Base-by-base conservation (phyloP, 2,797 vertebrate genomes). In the Poecilia gillii region DNA sequence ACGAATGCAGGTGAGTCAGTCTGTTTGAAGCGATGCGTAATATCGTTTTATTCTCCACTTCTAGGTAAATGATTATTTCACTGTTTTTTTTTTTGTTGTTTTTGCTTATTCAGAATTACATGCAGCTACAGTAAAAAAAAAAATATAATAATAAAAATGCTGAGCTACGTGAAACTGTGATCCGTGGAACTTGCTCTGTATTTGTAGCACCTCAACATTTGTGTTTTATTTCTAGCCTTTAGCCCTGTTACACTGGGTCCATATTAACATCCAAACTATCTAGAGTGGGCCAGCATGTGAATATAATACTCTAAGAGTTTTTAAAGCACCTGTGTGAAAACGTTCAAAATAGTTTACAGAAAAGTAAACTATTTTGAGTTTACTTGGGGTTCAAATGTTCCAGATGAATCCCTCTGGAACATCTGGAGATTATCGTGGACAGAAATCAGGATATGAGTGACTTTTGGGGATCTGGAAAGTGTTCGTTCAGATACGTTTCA, bases 1-100 rank as follows among this genome's bases (percentile, higher is more conserved):
- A 91, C 94, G 0, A 87, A 95, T 45, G 98, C 98, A 84, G 93
- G 80, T 81, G 1, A 62, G 79, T 80, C 2, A 6, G 7, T 9
- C 59, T 31, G 36, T 75, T 3, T 28, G 57, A 62, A 62, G 28
- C 13, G 28, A 31, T 31, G 28, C 28, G 23, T 55, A n/a, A 18
- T 18, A 2, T 33, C 2, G 28, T 62, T 62, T 16, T 62, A 14
- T 13, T 59, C 12, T 62, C 13, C 12, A n/a, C 13, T 28, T 16
- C 25, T 14, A 28, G 14, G 28, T 31, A 64, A 36, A 64, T 16
- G 14, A 33, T 16, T 64, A 33, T 33, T 64, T 64, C 59, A 33
- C 31, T 7, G 31, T 68, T 68, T 66, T 41, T 6, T 39, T 39
- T 18, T 16, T 68, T 33, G 33, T 33, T 33, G 33, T 68, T 66